phyloP scores from a whole-genome alignment of 2,797 vertebrate genomes.

The Gadopsis marmoratus region DNA sequence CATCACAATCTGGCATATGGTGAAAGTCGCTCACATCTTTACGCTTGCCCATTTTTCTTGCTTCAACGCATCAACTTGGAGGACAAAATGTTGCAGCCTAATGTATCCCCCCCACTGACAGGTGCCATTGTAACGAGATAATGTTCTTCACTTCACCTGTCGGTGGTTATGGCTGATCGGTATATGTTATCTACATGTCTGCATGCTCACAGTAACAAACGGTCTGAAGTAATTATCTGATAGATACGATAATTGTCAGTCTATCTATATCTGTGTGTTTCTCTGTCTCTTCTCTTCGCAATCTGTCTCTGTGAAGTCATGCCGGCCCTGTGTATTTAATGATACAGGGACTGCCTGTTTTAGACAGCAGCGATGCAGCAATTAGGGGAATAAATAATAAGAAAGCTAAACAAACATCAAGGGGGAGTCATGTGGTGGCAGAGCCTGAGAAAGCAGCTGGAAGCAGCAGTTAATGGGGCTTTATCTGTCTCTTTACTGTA shows the following conservation, averaged over 20 bases:
- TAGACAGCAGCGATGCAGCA: conserved; percentile 73
- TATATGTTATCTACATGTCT: background rate
- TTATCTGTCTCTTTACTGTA: conserved; percentile 80
- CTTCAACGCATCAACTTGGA: no score
- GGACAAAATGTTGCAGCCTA: no score
- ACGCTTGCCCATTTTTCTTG: no score
- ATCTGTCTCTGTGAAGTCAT: conserved; percentile 54
- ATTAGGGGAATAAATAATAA: conserved; percentile 84
- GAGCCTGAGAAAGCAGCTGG: conserved; percentile 82
- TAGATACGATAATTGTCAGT: background rate
- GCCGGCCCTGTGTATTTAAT: conserved; percentile 64
- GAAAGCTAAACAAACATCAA: conserved; percentile 87
- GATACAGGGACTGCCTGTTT: conserved; percentile 64
- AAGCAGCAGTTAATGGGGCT: conserved; percentile 83
- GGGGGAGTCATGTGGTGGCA: conserved; percentile 80
- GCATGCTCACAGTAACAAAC: background rate
- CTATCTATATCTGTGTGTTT: conserved; percentile 18
- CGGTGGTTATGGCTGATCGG: no score
- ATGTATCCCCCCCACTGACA: no score
- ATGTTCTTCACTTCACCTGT: no score
- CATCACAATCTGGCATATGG: no score
- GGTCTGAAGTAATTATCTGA: conserved; percentile 23
- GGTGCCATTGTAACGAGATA: no score
- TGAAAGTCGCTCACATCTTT: no score
- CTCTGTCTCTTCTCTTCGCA: conserved; percentile 30